Base-by-base conservation (phyloP, 2,113 vertebrate species). In the Hiodon tergisus region DNA sequence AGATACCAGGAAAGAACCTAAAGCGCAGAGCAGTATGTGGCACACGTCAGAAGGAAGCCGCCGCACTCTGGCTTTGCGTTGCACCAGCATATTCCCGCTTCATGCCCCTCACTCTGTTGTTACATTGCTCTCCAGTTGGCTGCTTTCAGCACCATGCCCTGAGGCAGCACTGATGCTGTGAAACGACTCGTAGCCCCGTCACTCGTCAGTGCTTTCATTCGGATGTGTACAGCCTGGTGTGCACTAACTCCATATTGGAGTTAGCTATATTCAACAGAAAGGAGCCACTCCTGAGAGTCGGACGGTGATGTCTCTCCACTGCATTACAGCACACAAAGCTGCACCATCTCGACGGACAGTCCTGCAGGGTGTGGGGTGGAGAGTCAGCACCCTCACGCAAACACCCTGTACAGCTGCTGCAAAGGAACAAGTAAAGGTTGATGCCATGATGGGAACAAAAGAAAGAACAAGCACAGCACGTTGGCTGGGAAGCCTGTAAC, bases 121-220 rank as follows among this genome's bases (percentile, higher is more conserved):
- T 80, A 77, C 48, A 81, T 74, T 81, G 85, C 84, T 82, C 79
- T 70, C 79, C 63, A 66, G 76, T 78, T 79, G 81, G 77, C 78
- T 70, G 79, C 83, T 83, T 85, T 85, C 85, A 81, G 80, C 81
- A 76, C 79, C 82, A 81, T 85, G 82, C 77, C 87, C 81, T 6
- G 68, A 85, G 86, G 87, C 82, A 51, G 61, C 81, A 77, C 84
- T 88, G 85, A 89, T 85, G 80, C 63, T 50, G 78, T 80, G 83
- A 84, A 87, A 87, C 85, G 85, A 86, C 79, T 85, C 85, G 83
- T 89, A 83, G 86, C 81, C 77, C 75, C 75, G 61, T 78, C 72
- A 81, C 75, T 78, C 76, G 77, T 51, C 76, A 74, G 31, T 31
- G 31, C 31, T 31, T 31, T 31, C 31, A 31, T 65, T 82, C 84